Base-by-base conservation (phyloP, 30 jellyfish, hydroid and myxozoan species). In the Pelagia noctiluca region DNA sequence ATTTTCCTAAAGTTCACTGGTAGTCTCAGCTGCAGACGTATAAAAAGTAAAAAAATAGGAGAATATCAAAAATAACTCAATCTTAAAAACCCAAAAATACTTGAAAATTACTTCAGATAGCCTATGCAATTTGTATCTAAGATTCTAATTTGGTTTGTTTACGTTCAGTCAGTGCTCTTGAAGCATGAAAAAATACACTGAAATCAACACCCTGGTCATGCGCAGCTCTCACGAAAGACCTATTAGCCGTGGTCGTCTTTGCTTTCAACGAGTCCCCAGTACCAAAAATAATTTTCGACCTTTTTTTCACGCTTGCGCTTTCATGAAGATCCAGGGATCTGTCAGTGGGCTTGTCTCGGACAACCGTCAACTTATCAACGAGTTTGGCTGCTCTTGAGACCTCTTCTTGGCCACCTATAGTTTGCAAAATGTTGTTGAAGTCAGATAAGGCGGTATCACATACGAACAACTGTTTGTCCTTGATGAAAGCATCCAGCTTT, bases 181-280 rank as follows among this genome's bases (percentile, higher is more conserved):
- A 85, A 3, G 90, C 48, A 63, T 85, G 96, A 22, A 85, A 71
- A 74, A 33, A 91, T 2, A 85, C 84, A 35, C 95, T 84, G 50
- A 90, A 90, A 53, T 84, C 82, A 19, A 84, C 89, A 24, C 96
- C 96, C 50, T 91, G 98, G 68, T 80, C 80, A 63, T 65, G 86
- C 19, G 98, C 94, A 26, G 98, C 98, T 60, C 98, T 70, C 19
- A 91, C 88, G 72, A 91, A 85, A 48, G 98, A 92, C 30, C 84
- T 69, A 78, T 91, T 91, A 19, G 98, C 96, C 0, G 98, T 91
- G 34, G 84, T 33, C 54, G 98, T 91, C 8, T 35, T 74, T 29
- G 98, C 98, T 47, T 84, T 60, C 32, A 77, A n/a, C 2, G 93
- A 47, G 35, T 90, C 97, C 0, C 98, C 98, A 52, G 98, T 83